These are phyloP conservation scores for Hoplodrina blanda DNA, from an alignment of 2,888 invertebrate species.

Conservation along the genomic window DNA sequence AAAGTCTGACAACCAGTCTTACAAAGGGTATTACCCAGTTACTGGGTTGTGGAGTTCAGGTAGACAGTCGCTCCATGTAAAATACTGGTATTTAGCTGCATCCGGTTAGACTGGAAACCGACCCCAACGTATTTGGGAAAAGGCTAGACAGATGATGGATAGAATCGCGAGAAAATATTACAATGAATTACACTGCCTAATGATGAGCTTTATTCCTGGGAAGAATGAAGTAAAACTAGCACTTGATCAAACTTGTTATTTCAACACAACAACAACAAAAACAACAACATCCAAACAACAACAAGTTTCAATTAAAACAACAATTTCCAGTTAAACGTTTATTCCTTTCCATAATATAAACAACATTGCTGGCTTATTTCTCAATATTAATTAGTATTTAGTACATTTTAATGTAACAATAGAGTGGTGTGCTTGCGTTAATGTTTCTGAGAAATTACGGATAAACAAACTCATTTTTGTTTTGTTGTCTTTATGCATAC, in stretches of 20 bases:
- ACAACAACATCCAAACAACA: slow-evolving; percentile 16
- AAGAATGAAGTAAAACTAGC: neutral
- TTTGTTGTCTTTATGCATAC: neutral
- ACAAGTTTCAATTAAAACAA: slow-evolving; percentile 37
- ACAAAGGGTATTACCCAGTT: too few species aligned
- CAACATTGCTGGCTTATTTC: slow-evolving; percentile 54
- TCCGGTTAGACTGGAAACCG: too few species aligned
- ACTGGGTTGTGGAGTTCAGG: too few species aligned
- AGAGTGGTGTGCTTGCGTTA: slow-evolving; percentile 43
- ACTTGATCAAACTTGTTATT: neutral
- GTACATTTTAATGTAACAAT: slow-evolving; percentile 41
- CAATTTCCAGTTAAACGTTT: slow-evolving; percentile 58
- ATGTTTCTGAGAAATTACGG: neutral
- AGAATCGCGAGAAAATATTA: too few species aligned
- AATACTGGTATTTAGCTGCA: too few species aligned
- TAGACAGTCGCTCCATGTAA: too few species aligned
- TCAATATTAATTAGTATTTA: slow-evolving; percentile 50
- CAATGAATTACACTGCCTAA: too few species aligned
- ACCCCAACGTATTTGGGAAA: too few species aligned
- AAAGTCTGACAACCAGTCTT: too few species aligned
- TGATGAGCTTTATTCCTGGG: neutral
- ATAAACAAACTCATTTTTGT: neutral
- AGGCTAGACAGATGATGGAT: too few species aligned
- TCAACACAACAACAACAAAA: neutral
- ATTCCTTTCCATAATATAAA: slow-evolving; percentile 63